These are phyloP conservation scores for Sapajus apella DNA, from an alignment of 2,113 vertebrate genomes.

Conservation along the genomic window DNA sequence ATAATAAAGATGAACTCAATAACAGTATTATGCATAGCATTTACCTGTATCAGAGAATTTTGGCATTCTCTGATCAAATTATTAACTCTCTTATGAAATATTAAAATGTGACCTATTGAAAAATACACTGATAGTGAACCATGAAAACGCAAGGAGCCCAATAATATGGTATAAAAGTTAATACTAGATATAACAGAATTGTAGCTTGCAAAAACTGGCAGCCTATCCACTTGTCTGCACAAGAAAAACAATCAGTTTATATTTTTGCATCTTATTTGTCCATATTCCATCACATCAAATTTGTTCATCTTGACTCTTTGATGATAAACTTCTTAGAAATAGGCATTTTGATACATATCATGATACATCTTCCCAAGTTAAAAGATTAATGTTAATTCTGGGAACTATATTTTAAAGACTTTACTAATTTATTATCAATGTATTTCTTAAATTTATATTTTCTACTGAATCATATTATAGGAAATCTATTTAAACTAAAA, in stretches of 20 bases:
- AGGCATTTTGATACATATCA: conserved; percentile 10
- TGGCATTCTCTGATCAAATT: conserved; percentile 56
- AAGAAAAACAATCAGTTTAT: conserved; percentile 50
- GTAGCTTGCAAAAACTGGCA: conserved; percentile 55
- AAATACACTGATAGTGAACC: conserved; percentile 46
- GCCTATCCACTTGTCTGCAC: conserved; percentile 33
- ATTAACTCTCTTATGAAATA: conserved; percentile 35
- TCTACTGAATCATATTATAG: conserved; percentile 26
- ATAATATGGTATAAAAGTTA: conserved; percentile 61
- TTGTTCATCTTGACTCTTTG: conserved; percentile 18
- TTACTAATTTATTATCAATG: neutral
- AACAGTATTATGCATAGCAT: neutral
- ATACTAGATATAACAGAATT: neutral
- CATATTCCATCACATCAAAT: neutral
- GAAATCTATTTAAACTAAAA: conserved; percentile 29
- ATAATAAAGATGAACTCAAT: neutral
- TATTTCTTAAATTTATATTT: conserved; percentile 45
- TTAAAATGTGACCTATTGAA: conserved; percentile 27
- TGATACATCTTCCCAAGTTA: conserved; percentile 15
- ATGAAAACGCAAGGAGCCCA: conserved; percentile 18
- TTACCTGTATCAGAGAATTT: conserved; percentile 43
- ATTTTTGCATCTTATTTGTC: neutral
- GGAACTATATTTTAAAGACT: conserved; percentile 36
- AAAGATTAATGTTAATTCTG: conserved; percentile 13
- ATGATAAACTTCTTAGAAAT: conserved; percentile 36